Conservation (phyloP, 2,888 invertebrate species). For the Xanthorhoe designata region DNA sequence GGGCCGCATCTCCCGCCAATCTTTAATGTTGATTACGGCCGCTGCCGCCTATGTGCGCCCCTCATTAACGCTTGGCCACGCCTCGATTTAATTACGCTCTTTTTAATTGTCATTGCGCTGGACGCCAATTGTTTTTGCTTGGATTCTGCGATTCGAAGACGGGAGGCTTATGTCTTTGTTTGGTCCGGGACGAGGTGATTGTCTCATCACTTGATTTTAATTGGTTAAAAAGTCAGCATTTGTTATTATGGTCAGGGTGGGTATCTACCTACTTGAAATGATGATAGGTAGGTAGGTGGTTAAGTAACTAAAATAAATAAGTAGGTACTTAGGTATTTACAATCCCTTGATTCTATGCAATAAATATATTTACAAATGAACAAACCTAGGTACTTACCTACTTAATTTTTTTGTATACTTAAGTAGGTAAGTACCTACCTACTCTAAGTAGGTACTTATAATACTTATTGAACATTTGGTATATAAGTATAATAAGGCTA, state of each 20-base stretch:
- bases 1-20: constrained; percentile 84
- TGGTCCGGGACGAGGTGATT: constrained; percentile 52
- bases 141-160: constrained; percentile 57
- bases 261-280: not conserved
- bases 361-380: not conserved
- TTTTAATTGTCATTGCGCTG: constrained; percentile 72
- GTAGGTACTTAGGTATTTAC: too few relatives aligned
- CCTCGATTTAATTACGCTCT: constrained; percentile 81
- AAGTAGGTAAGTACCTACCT: not conserved
- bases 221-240: constrained; percentile 44
- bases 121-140: constrained; percentile 63
- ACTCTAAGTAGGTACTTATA: not conserved
- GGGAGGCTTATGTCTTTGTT: constrained; percentile 51
- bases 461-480: too few relatives aligned
- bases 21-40: constrained; percentile 85
- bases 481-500: too few relatives aligned
- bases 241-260: constrained; percentile 2
- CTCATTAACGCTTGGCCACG: constrained; percentile 83
- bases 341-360: too few relatives aligned
- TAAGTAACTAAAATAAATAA: constrained; percentile 1
- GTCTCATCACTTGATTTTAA: constrained; percentile 60
- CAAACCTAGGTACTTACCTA: not conserved
- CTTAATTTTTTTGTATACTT: not conserved
- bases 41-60: constrained; percentile 82
- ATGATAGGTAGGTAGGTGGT: too few relatives aligned